Evolutionary conservation across 1,140 invertebrate species (phyloP).

Genomic region (Diabrotica undecimpunctata): DNA sequence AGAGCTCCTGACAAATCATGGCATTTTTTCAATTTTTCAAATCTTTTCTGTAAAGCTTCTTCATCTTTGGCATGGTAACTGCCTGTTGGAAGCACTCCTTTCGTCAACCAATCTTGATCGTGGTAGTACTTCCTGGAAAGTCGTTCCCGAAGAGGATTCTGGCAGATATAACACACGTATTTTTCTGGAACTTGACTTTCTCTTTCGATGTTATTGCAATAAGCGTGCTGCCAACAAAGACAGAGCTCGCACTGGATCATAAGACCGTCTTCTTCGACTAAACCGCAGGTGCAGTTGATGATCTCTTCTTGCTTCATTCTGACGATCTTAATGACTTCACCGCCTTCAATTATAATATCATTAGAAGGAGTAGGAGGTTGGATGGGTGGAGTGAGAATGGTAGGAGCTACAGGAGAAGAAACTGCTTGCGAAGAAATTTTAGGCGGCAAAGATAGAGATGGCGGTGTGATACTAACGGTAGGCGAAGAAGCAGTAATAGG

Average conservation of each 20-base stretch:
- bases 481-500: not conserved
- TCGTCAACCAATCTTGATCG: slow-evolving; percentile 84
- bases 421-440: not conserved
- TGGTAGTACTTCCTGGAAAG: slow-evolving; percentile 70
- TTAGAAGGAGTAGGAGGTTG: slow-evolving; percentile 21
- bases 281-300: slow-evolving; percentile 49
- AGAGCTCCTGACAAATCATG: slow-evolving; percentile 71
- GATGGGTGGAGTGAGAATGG: slow-evolving; percentile 14
- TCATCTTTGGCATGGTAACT: slow-evolving; percentile 48
- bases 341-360: slow-evolving; percentile 53
- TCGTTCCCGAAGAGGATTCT: slow-evolving; percentile 69
- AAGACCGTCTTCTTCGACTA: slow-evolving; percentile 84
- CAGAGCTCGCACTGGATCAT: slow-evolving; percentile 96
- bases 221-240: slow-evolving; percentile 90
- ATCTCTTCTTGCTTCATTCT: slow-evolving; percentile 58
- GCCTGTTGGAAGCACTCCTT: slow-evolving; percentile 69
- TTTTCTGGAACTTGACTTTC: slow-evolving; percentile 81
- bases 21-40: slow-evolving; percentile 58
- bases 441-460: not conserved
- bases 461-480: not conserved
- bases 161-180: slow-evolving; percentile 85
- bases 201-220: slow-evolving; percentile 77
- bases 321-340: slow-evolving; percentile 63
- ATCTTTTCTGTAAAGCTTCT: slow-evolving; percentile 42
- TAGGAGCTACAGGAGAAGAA: slow-evolving; percentile 10